These are phyloP conservation scores for Lissocephala sabroskyi DNA, from an alignment of 2,888 invertebrate species.

Conservation along the genomic window DNA sequence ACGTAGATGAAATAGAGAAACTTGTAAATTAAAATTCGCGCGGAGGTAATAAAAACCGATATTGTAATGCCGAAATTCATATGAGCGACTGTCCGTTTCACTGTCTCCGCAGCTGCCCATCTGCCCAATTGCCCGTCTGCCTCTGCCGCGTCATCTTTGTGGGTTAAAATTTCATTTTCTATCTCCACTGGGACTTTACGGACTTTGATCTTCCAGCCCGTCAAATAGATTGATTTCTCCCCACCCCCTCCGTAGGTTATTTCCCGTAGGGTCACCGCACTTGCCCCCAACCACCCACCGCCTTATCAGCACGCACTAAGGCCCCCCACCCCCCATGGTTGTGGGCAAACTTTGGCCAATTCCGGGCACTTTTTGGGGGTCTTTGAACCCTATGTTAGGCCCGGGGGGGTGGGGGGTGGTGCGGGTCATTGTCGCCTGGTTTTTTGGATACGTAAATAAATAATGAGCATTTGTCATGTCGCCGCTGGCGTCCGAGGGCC, in stretches of 20 bases:
- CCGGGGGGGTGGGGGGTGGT: constrained; percentile 28
- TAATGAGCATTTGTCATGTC: constrained; percentile 44
- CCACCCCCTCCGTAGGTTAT: too few relatives aligned
- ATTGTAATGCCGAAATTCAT: constrained; percentile 46
- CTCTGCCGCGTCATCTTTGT: too few relatives aligned
- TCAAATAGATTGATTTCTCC: too few relatives aligned
- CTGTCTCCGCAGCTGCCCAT: not conserved
- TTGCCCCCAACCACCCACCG: too few relatives aligned
- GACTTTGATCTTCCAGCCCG: too few relatives aligned
- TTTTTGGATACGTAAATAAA: constrained; percentile 19
- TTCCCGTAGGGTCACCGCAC: too few relatives aligned
- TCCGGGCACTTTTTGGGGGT: constrained; percentile 33
- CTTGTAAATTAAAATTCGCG: constrained; percentile 52
- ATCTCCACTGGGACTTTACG: too few relatives aligned
- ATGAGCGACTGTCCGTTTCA: constrained; percentile 2
- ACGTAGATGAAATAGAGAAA: constrained; percentile 8
- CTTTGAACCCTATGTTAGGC: constrained; percentile 29
- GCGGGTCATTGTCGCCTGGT: too few relatives aligned
- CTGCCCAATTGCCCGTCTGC: too few relatives aligned
- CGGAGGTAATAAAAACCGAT: constrained; percentile 44
- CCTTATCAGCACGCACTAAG: too few relatives aligned
- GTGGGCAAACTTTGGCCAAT: not conserved
- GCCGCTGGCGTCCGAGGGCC: not conserved
- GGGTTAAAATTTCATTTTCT: too few relatives aligned
- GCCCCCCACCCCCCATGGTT: too few relatives aligned